phyloP scores from a whole-genome alignment of 2,113 vertebrate species.

The Siniperca knerii region DNA sequence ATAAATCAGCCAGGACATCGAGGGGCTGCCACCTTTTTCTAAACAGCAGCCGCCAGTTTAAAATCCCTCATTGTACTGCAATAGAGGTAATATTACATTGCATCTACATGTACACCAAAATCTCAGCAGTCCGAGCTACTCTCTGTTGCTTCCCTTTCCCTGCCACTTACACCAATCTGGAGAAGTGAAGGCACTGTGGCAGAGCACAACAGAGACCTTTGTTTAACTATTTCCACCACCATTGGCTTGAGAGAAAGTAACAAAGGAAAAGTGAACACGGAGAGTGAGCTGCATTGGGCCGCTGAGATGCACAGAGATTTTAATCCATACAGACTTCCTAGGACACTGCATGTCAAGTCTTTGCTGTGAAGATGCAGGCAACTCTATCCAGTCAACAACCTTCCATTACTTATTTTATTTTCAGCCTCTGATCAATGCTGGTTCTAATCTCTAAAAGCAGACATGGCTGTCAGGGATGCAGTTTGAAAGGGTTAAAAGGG shows the following conservation, averaged over 20 bases:
- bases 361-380: constrained; percentile 56
- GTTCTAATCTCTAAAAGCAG: constrained; percentile 67
- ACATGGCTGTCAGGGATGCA: constrained; percentile 20
- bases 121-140: constrained; percentile 48
- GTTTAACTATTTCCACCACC: constrained; percentile 2
- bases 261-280: neutral
- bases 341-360: constrained; percentile 62
- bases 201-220: neutral
- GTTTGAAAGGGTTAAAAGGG: neutral
- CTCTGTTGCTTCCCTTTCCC: constrained; percentile 14
- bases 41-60: constrained; percentile 78
- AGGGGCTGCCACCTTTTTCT: constrained; percentile 66
- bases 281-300: constrained; percentile 10
- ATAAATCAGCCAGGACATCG: constrained; percentile 69
- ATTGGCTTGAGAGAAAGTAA: neutral
- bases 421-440: constrained; percentile 56
- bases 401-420: constrained; percentile 29
- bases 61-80: constrained; percentile 79
- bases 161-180: neutral
- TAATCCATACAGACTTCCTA: constrained; percentile 61
- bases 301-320: constrained; percentile 62
- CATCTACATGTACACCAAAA: constrained; percentile 65
- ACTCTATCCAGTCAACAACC: constrained; percentile 55
- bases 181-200: constrained; percentile 32
- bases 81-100: constrained; percentile 64